Base-by-base conservation (phyloP, 2,113 vertebrate species). In the Apeltes quadracus region DNA sequence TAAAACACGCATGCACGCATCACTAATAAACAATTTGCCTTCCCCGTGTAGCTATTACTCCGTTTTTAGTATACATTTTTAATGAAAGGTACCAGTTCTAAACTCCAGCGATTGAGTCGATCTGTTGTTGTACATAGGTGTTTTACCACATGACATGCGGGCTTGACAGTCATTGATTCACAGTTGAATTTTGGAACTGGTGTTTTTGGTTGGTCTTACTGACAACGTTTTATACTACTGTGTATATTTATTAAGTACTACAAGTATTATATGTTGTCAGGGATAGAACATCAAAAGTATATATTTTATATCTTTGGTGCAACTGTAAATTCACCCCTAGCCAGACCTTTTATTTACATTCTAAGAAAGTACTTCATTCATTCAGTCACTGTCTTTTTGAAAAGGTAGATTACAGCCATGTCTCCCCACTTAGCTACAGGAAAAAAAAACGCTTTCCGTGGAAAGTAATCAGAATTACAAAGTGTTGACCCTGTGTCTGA, bases 321-420 rank as follows among this genome's bases (percentile, higher is more conserved):
- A 46, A 23, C 23, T 25, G 15, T 53, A 5, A 46, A 44, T 54
- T 13, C 61, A n/a, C 23, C 32, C 23, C 4, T 15, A 57, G 50
- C 50, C 56, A 38, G n/a, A 64, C 18, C 34, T 0, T 3, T 3
- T 32, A 59, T 65, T 16, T 70, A 11, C 65, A 59, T 61, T 41
- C 16, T 11, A 64, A 73, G 46, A 2, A 71, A 16, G 14, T 20
- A 55, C 56, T 22, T 10, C 25, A 69, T 77, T 20, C 64, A 25
- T 38, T 67, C 38, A 20, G 56, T 55, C 23, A 27, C 43, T 66
- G 61, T 7, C 46, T 69, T 54, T 58, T 46, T 58, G 1, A 53
- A 63, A 58, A 41, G 23, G 36, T 32, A 48, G 18, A 32, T 53
- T 36, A 32, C 15, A 56, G 39, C 32, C 4, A n/a, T 3, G 7